Percentiles rank a stretch among this genome's conserved stretches.
Conservation (phyloP, 2,797 vertebrate genomes). For the Buphagus erythrorhynchus region DNA sequence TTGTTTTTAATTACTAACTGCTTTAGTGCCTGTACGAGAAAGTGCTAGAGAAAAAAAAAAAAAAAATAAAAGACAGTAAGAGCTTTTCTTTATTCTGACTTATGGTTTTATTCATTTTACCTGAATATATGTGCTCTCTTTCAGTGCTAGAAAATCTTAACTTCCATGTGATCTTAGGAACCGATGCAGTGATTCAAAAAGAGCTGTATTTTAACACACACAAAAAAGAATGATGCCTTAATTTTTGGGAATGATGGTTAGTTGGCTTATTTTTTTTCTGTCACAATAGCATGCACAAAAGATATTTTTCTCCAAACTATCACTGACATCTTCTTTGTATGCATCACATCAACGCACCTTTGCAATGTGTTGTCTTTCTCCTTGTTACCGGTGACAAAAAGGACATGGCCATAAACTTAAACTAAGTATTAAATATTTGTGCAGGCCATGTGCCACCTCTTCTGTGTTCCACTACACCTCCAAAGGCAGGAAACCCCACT, state of each 20-base stretch:
- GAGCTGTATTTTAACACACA: not conserved
- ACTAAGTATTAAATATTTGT: not conserved
- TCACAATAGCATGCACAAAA: not conserved
- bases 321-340: not conserved
- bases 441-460: not conserved
- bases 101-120: not conserved
- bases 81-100: not conserved
- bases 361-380: not conserved
- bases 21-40: not conserved
- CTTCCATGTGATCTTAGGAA: not conserved
- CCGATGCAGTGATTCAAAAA: not conserved
- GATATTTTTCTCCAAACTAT: not conserved
- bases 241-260: not conserved
- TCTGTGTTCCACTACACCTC: not conserved
- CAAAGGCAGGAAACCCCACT: rapidly evolving
- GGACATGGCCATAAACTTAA: not conserved
- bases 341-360: not conserved
- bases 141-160: not conserved
- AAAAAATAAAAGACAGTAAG: not conserved
- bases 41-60: too few species aligned
- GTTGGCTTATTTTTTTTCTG: not conserved
- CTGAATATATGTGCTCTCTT: not conserved
- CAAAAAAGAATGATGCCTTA: not conserved
- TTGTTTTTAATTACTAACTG: too few species aligned
- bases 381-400: not conserved